phyloP scores from a whole-genome alignment of 2,888 invertebrate species.

The Plagodis pulveraria region DNA sequence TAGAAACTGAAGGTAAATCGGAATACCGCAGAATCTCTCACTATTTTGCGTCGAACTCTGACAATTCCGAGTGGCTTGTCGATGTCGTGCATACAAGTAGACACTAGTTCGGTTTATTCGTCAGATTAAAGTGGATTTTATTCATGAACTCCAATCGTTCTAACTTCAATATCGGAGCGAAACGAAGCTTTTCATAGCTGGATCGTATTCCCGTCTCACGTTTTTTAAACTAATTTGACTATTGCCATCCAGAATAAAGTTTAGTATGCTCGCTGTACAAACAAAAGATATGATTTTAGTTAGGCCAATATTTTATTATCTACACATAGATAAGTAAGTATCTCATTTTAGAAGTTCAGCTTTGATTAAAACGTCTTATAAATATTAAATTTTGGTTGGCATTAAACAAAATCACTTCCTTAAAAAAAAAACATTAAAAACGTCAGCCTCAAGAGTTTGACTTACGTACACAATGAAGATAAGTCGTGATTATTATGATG shows the following conservation, averaged over 20 bases:
- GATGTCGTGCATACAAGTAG: conserved; percentile 6
- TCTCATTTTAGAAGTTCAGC: no score
- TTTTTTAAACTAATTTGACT: conserved; percentile 2
- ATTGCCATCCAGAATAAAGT: background rate
- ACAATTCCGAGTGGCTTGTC: conserved; percentile 9
- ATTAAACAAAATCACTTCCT: no score
- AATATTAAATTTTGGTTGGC: no score
- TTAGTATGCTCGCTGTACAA: no score
- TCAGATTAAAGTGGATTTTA: conserved; percentile 25
- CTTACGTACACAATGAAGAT: no score
- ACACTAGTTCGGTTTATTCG: conserved; percentile 9
- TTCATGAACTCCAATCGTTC: conserved; percentile 18
- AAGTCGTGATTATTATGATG: no score
- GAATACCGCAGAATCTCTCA: conserved; percentile 6
- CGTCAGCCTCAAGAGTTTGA: no score
- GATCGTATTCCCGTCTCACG: conserved; percentile 7
- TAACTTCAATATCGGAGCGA: conserved; percentile 18
- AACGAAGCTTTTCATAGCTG: conserved; percentile 12
- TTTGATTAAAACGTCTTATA: no score
- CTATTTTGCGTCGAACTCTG: conserved; percentile 5
- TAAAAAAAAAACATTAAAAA: no score
- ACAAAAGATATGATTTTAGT: no score
- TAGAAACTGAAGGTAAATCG: conserved; percentile 8
- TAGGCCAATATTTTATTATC: no score
- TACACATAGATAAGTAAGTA: no score